Base-by-base conservation (phyloP, 30 jellyfish, hydroid and myxozoan species). In the Aurelia sp. region DNA sequence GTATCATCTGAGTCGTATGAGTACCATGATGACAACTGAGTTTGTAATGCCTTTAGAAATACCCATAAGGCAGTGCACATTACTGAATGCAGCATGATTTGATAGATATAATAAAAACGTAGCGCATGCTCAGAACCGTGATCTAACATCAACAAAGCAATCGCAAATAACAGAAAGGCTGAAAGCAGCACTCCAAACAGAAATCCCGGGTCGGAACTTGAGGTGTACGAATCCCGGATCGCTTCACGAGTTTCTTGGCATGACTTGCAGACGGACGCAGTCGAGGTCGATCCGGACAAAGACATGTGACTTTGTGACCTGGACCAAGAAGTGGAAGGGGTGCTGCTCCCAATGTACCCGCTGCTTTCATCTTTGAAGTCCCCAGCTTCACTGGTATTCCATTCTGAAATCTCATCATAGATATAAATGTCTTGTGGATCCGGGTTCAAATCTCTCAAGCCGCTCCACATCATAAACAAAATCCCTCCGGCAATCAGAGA, bases 351-450 rank as follows among this genome's bases (percentile, higher is more conserved):
- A 19, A 87, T 62, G 55, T 92, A 92, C 10, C 98, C 98, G 27
- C 97, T 86, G 78, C 98, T 92, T 61, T 92, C 98, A 37, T 92
- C 98, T 58, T 74, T 92, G 62, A 86, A 92, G 74, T 92, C 97
- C 13, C 84, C 92, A 27, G 72, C 87, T 51, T 91, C 98, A 20
- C 82, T 86, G 10, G 86, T 78, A 60, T 82, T 73, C 79, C 76
- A 72, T 63, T 88, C 96, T 4, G 91, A 84, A 21, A 92, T 50
- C 74, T 92, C 98, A 78, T 92, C 98, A 70, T 92, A 92, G 9
- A 92, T 92, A 66, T 92, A 92, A 61, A 92, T 92, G 86, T 92
- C 98, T 66, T 86, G 98, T 17, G 98, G 98, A 63, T 92, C 98
- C 22, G 97, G 98, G 64, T 92, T 96, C 68, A 92, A 59, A 78